Evolutionary conservation across 35 echinoderm and acorn worm species (phyloP).

Genomic region (Lytechinus variegatus): DNA sequence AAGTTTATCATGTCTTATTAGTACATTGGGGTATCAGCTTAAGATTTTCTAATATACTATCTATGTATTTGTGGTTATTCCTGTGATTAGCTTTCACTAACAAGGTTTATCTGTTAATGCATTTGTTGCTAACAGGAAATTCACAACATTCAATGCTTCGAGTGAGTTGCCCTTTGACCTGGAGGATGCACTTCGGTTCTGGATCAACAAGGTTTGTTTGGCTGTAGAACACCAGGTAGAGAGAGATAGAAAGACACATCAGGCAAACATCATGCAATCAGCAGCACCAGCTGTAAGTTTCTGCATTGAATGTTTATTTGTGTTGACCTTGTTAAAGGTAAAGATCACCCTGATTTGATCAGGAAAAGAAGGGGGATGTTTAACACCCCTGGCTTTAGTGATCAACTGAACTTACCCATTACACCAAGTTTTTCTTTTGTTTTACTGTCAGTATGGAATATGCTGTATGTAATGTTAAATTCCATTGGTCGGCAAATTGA

Average conservation of each 20-base stretch:
- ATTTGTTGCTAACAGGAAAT: constrained; percentile 50
- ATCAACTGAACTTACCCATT: no score
- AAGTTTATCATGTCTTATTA: no score
- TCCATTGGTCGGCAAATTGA: no score
- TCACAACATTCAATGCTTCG: constrained; percentile 93
- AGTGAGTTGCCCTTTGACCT: constrained; percentile 87
- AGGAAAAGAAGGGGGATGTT: no score
- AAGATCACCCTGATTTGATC: no score
- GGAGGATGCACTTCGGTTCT: constrained; percentile 87
- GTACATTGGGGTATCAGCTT: no score
- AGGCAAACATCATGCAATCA: constrained; percentile 68
- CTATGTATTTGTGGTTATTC: not conserved
- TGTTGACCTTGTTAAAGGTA: not conserved
- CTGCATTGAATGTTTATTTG: not conserved
- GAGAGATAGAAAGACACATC: constrained; percentile 67
- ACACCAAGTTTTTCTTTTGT: no score
- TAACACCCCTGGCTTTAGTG: no score
- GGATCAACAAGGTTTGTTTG: constrained; percentile 90
- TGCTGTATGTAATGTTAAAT: no score
- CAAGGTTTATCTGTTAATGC: not conserved
- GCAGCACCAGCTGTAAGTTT: constrained; percentile 62
- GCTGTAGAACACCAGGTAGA: constrained; percentile 70
- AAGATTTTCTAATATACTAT: not conserved
- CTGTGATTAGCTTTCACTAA: not conserved
- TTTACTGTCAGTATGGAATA: no score